phyloP scores from a whole-genome alignment of 2,888 invertebrate genomes.

The Margaritifera margaritifera region DNA sequence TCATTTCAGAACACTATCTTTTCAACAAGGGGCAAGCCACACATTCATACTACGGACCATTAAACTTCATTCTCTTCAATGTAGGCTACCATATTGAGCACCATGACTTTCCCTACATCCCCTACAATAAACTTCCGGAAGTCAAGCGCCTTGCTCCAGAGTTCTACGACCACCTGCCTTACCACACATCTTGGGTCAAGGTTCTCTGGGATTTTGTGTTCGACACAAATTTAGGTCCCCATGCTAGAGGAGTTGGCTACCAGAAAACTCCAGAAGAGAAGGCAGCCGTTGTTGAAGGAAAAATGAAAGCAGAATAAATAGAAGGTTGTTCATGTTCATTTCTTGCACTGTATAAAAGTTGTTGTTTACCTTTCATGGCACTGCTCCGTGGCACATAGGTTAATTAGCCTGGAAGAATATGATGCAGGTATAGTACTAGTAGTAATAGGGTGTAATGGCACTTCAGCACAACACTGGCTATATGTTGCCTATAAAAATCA shows the following conservation, averaged over 20 bases:
- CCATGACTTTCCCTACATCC: slow-evolving; percentile 73
- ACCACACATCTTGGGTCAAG: slow-evolving; percentile 93
- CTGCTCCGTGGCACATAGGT: too few relatives aligned
- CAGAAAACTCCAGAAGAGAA: slow-evolving; percentile 18
- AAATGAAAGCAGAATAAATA: background rate
- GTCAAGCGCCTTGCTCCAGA: slow-evolving; percentile 82
- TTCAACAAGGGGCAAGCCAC: slow-evolving; percentile 70
- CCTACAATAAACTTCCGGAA: slow-evolving; percentile 67
- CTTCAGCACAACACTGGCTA: too few relatives aligned
- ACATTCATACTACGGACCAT: slow-evolving; percentile 72
- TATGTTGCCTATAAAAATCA: background rate
- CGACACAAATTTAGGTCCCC: slow-evolving; percentile 96
- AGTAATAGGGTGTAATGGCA: background rate
- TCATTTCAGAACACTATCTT: slow-evolving; percentile 72
- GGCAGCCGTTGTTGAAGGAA: background rate
- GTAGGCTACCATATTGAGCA: slow-evolving; percentile 73
- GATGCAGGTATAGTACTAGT: background rate
- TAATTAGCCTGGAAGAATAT: background rate
- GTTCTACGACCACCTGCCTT: slow-evolving; percentile 93
- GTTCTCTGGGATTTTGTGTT: slow-evolving; percentile 96
- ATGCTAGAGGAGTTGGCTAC: slow-evolving; percentile 81
- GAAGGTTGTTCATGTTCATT: too few relatives aligned
- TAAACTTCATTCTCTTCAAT: slow-evolving; percentile 71
- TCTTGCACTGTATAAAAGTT: too few relatives aligned
- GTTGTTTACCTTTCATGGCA: too few relatives aligned